Conservation (phyloP, 92 coral and sea anemone genomes). For the Zoanthus sansibaricus region DNA sequence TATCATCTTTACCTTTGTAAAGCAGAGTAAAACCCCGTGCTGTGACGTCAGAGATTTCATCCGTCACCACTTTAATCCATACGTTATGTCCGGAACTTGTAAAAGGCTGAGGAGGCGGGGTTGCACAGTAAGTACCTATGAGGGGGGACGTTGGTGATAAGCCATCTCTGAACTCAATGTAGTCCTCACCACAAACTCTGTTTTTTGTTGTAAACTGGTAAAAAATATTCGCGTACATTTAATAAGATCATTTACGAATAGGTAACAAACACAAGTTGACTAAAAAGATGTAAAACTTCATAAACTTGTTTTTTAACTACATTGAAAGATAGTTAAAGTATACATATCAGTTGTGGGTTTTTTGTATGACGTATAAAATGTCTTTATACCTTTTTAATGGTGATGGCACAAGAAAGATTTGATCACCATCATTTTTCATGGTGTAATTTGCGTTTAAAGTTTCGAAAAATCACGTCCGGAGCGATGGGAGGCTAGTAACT, state of each 20-base stretch:
- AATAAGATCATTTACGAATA: background rate
- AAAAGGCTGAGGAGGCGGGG: slow-evolving; percentile 24
- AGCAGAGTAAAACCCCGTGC: slow-evolving; percentile 19
- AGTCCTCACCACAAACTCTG: background rate
- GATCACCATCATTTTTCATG: too few species aligned
- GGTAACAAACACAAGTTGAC: background rate
- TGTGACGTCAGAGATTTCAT: background rate
- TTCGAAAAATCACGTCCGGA: too few species aligned
- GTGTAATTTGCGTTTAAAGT: too few species aligned
- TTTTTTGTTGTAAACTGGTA: slow-evolving; percentile 3
- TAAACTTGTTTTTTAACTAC: background rate
- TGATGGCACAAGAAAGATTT: too few species aligned
- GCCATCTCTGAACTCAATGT: slow-evolving; percentile 30
- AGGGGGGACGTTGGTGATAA: background rate
- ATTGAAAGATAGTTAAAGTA: too few species aligned
- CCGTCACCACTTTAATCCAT: slow-evolving; percentile 33
- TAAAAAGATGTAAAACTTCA: too few species aligned
- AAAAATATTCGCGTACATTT: background rate
- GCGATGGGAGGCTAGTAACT: too few species aligned
- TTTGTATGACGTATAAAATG: too few species aligned
- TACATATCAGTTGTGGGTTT: too few species aligned
- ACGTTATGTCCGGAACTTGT: slow-evolving; percentile 15
- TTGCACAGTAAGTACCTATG: slow-evolving; percentile 14
- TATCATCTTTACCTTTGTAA: background rate
- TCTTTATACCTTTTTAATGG: too few species aligned